These are phyloP conservation scores for Nipponia nippon DNA, from an alignment of 2,113 vertebrate genomes.

Conservation along the genomic window DNA sequence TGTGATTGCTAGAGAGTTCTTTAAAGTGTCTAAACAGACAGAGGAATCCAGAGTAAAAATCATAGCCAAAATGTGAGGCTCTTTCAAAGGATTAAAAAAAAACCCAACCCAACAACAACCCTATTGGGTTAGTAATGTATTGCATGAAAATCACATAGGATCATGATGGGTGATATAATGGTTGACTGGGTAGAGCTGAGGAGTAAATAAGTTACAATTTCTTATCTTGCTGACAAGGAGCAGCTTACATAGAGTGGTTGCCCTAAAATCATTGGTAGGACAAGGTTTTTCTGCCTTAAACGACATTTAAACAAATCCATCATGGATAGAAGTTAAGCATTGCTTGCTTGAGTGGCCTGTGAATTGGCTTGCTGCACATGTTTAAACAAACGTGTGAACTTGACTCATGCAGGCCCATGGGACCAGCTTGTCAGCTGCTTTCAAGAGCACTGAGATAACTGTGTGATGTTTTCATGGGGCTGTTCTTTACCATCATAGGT, in stretches of 20 bases:
- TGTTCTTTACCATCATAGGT: neutral
- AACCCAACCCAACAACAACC: too few relatives aligned
- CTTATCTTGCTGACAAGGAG: neutral
- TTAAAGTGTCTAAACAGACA: neutral
- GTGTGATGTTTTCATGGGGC: neutral
- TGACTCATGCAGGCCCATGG: neutral
- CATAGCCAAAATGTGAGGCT: neutral
- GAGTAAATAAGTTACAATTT: neutral
- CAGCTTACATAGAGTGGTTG: neutral
- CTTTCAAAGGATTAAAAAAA: neutral
- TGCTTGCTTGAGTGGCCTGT: neutral
- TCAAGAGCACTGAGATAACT: neutral
- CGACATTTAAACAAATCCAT: neutral
- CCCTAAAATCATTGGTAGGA: neutral
- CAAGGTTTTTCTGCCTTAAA: neutral
- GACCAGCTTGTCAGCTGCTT: neutral
- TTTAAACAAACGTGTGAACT: neutral
- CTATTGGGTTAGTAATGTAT: neutral
- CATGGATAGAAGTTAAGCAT: neutral
- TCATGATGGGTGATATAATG: neutral
- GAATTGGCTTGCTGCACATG: neutral
- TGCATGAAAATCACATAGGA: neutral
- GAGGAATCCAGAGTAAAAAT: neutral
- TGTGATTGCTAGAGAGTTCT: neutral
- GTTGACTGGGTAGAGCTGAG: neutral